Conservation (phyloP, 2,797 vertebrate species). For the Gymnothorax javanicus region DNA sequence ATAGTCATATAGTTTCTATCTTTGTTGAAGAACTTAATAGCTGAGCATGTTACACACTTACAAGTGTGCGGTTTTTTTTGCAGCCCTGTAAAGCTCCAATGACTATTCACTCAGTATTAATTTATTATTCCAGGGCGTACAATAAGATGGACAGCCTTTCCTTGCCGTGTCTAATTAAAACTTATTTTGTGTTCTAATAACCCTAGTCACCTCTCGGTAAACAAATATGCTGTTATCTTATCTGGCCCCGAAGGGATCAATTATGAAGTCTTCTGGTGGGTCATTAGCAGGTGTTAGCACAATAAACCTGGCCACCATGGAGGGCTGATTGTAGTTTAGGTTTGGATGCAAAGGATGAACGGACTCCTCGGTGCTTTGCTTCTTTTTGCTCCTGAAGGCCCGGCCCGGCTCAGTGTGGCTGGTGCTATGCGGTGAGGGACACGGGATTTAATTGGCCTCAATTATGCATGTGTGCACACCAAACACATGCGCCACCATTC, state of each 20-base stretch:
- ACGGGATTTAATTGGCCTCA: not conserved
- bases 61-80: not conserved
- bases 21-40: not conserved
- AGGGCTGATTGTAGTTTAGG: not conserved
- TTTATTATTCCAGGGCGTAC: not conserved
- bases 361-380: not conserved
- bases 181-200: conserved; percentile 18
- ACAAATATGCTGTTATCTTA: not conserved
- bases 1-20: not conserved
- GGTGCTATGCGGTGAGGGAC: not conserved
- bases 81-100: not conserved
- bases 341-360: not conserved
- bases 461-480: not conserved
- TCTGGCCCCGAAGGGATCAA: not conserved
- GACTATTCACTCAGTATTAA: not conserved
- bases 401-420: not conserved
- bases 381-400: not conserved
- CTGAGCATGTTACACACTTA: not conserved
- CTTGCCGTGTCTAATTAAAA: not conserved
- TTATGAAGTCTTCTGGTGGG: not conserved
- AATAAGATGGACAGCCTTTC: conserved; percentile 10
- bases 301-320: not conserved
- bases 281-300: conserved; percentile 16
- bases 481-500: conserved; percentile 17
- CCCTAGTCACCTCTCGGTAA: conserved; percentile 15